These are phyloP conservation scores for Gryon sp. DNA, from an alignment of 1,140 invertebrate genomes.

Conservation along the genomic window DNA sequence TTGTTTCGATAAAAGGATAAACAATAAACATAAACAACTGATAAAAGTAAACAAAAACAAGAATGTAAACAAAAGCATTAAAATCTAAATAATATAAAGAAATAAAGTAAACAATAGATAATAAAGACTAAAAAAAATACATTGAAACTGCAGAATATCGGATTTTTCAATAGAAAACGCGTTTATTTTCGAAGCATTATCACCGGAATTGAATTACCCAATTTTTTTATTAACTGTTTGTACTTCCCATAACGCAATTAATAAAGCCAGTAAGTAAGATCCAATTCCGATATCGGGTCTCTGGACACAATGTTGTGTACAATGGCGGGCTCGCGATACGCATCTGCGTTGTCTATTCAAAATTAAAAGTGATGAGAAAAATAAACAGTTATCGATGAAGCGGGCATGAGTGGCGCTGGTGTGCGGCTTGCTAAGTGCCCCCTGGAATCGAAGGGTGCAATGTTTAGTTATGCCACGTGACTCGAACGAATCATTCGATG, in stretches of 20 bases:
- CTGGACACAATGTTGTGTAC: conserved; percentile 60
- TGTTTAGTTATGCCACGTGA: conserved; percentile 65
- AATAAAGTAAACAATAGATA: too few species aligned
- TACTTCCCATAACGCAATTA: conserved; percentile 74
- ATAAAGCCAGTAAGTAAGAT: conserved; percentile 75
- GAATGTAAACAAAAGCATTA: too few species aligned
- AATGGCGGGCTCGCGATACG: conserved; percentile 67
- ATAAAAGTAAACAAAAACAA: too few species aligned
- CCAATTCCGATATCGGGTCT: conserved; percentile 69
- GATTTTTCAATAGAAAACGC: not conserved
- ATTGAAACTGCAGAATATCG: too few species aligned
- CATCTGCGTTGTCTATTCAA: conserved; percentile 73
- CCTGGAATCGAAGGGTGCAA: conserved; percentile 45
- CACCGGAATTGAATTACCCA: conserved; percentile 13
- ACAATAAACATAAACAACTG: too few species aligned
- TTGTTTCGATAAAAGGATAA: too few species aligned
- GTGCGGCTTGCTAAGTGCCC: conserved; percentile 58
- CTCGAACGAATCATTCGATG: conserved; percentile 47
- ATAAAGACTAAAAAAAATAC: too few species aligned
- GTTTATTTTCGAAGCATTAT: not conserved
- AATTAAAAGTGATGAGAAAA: conserved; percentile 77
- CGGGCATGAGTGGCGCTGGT: conserved; percentile 35
- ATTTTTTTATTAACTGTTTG: conserved; percentile 71
- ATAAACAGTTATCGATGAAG: conserved; percentile 69
- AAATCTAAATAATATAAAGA: too few species aligned